Conservation (phyloP, 2,113 vertebrate species). For the Chionis minor region DNA sequence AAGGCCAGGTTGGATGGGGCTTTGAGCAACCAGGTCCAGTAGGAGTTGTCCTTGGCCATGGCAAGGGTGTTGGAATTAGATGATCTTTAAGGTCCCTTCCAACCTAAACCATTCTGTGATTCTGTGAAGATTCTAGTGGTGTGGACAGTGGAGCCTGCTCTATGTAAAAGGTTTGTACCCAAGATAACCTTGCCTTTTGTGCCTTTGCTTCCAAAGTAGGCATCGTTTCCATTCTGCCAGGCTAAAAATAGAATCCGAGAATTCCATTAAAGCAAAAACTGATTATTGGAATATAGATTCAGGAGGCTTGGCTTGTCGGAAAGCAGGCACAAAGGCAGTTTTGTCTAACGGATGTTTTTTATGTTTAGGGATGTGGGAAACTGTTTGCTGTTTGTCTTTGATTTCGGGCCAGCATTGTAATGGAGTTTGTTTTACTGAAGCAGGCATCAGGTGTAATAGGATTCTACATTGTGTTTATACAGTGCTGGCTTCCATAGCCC, state of each 20-base stretch:
- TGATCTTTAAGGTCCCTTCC: too few species aligned
- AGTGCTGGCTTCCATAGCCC: not conserved
- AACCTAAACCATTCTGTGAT: too few species aligned
- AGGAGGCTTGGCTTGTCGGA: not conserved
- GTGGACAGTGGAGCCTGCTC: not conserved
- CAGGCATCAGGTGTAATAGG: constrained; percentile 8
- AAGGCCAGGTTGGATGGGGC: too few species aligned
- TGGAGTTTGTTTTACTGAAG: constrained; percentile 34
- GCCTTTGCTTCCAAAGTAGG: not conserved
- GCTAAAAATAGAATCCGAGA: constrained; percentile 32
- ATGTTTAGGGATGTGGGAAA: not conserved
- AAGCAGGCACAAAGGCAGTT: not conserved
- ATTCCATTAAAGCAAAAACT: constrained; percentile 38
- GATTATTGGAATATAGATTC: constrained; percentile 1
- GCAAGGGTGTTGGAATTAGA: too few species aligned
- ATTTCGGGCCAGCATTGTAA: constrained; percentile 31
- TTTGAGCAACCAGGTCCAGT: too few species aligned
- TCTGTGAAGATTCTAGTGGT: not conserved
- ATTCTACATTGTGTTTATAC: constrained; percentile 33
- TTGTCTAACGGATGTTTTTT: not conserved
- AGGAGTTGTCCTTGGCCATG: too few species aligned
- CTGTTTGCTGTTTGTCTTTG: constrained; percentile 4
- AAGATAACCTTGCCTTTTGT: constrained; percentile 1
- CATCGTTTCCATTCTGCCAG: not conserved
- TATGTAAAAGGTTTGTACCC: constrained; percentile 29